Conservation (phyloP, 2,113 vertebrate genomes). For the Tyto alba region DNA sequence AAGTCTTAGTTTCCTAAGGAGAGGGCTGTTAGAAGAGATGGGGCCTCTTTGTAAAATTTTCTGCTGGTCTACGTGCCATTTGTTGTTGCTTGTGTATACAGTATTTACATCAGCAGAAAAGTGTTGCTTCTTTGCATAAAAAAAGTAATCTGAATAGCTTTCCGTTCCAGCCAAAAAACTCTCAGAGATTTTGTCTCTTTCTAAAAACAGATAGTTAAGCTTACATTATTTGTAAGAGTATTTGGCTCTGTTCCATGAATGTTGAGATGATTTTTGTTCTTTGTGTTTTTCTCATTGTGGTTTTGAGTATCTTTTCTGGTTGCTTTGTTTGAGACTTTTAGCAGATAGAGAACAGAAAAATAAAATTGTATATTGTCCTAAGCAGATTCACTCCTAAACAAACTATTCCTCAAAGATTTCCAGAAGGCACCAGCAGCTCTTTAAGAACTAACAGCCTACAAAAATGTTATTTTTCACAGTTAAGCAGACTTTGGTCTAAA, state of each 20-base stretch:
- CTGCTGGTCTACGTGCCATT: neutral
- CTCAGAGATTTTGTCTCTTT: neutral
- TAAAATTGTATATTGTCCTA: conserved; percentile 28
- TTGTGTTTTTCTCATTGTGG: neutral
- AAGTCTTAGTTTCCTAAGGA: neutral
- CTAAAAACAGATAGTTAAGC: neutral
- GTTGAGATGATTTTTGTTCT: neutral
- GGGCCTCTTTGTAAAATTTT: neutral
- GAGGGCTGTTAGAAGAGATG: neutral
- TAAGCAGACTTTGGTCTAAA: conserved; percentile 59
- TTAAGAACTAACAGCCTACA: conserved; percentile 41
- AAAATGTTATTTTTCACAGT: conserved; percentile 65
- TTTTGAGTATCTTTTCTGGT: neutral
- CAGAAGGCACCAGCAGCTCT: conserved; percentile 39
- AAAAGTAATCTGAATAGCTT: neutral
- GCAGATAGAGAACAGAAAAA: conserved; percentile 21
- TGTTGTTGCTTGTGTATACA: neutral
- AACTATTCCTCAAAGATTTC: conserved; percentile 32
- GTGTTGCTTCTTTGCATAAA: neutral
- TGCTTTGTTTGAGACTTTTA: conserved; percentile 1
- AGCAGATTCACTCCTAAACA: conserved; percentile 29
- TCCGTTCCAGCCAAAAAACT: neutral
- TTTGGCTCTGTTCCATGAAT: conserved; percentile 14
- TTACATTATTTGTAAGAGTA: neutral
- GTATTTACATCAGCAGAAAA: neutral